A percentile compares a stretch with the other conserved stretches of the same genome.
These are phyloP conservation scores for Leptinotarsa rubiginosa DNA, from an alignment of 2,888 invertebrate genomes.

Conservation along the genomic window DNA sequence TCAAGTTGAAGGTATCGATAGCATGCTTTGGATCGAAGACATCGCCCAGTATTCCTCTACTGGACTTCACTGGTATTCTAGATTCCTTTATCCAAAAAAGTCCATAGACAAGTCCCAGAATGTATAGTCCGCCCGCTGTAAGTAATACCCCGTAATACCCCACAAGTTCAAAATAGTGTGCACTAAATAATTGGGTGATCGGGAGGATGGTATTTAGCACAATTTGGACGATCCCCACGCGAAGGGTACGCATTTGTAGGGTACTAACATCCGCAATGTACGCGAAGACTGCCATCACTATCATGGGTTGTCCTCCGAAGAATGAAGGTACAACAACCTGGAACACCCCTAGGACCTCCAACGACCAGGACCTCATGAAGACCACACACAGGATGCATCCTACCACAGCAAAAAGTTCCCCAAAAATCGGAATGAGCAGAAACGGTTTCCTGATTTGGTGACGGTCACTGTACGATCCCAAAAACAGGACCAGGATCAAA, in stretches of 20 bases:
- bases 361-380: slow-evolving; percentile 70
- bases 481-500: slow-evolving; percentile 60
- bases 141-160: slow-evolving; percentile 60
- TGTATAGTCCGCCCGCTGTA: slow-evolving; percentile 55
- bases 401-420: slow-evolving; percentile 65
- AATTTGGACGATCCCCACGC: slow-evolving; percentile 71
- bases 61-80: slow-evolving; percentile 43
- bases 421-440: slow-evolving; percentile 61
- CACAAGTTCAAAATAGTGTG: slow-evolving; percentile 54
- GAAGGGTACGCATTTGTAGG: slow-evolving; percentile 71
- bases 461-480: slow-evolving; percentile 64
- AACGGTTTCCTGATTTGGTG: slow-evolving; percentile 64
- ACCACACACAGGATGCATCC: slow-evolving; percentile 70
- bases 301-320: slow-evolving; percentile 70
- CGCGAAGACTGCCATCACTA: slow-evolving; percentile 63
- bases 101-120: slow-evolving; percentile 59
- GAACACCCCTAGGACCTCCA: slow-evolving; percentile 68
- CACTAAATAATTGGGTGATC: slow-evolving; percentile 58
- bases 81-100: slow-evolving; percentile 61
- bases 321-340: slow-evolving; percentile 71
- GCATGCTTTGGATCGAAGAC: slow-evolving; percentile 60
- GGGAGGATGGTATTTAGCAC: slow-evolving; percentile 57
- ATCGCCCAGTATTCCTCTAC: slow-evolving; percentile 55
- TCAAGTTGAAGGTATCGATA: slow-evolving; percentile 59
- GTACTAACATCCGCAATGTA: slow-evolving; percentile 67